These are phyloP conservation scores for Himalopsyche japonica DNA, from an alignment of 2,888 invertebrate genomes.

Conservation along the genomic window DNA sequence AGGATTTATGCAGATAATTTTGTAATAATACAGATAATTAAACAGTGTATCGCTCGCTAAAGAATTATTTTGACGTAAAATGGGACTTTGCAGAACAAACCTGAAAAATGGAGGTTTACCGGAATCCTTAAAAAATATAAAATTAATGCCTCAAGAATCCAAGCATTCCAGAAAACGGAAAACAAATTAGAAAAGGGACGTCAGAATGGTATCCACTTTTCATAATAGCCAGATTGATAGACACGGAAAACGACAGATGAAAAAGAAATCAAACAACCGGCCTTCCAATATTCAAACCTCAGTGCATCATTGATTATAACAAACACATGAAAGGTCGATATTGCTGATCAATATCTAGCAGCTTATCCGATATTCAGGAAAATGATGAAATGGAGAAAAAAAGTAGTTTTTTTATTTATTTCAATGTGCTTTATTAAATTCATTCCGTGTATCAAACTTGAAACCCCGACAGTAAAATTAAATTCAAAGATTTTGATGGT, in stretches of 20 bases:
- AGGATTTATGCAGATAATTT: conserved; percentile 11
- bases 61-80: no score
- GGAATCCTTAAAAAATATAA: background rate
- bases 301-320: conserved; percentile 1
- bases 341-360: background rate
- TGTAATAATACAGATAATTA: no score
- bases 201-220: conserved; percentile 7
- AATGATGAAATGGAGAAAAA: background rate
- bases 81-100: background rate
- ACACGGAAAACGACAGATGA: no score
- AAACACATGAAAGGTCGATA: conserved; percentile 5
- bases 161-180: background rate
- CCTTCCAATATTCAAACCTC: background rate
- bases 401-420: background rate
- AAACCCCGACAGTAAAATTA: no score
- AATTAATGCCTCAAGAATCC: background rate
- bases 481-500: no score
- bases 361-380: background rate
- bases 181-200: background rate
- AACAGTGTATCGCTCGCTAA: no score
- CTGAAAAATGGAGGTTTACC: background rate
- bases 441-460: no score
- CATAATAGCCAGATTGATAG: background rate
- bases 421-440: no score
- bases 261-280: background rate